A percentile compares a stretch with the other conserved stretches of the same genome.
These are phyloP conservation scores for Pseudococcus longispinus DNA, from an alignment of 2,888 invertebrate species.

Conservation along the genomic window DNA sequence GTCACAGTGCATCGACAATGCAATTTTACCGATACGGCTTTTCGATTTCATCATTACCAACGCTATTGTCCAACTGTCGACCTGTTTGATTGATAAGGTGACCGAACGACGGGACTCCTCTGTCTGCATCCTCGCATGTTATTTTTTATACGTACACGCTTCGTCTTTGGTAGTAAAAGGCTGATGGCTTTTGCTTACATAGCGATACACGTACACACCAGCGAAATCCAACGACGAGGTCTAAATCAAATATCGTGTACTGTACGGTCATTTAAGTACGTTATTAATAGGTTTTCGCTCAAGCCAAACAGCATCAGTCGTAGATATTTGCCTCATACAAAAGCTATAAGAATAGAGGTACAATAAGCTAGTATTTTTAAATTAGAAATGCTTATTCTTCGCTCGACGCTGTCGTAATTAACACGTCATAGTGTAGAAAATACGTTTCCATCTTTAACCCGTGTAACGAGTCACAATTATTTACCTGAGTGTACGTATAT, in stretches of 20 bases:
- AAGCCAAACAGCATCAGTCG: background rate
- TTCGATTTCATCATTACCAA: conserved; percentile 52
- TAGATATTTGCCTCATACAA: background rate
- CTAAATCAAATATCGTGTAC: conserved; percentile 29
- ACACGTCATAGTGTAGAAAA: background rate
- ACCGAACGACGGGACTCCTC: conserved; percentile 11
- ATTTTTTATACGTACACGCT: background rate
- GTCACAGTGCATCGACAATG: conserved; percentile 25
- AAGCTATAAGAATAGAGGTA: background rate
- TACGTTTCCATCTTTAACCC: background rate
- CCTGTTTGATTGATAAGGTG: conserved; percentile 56
- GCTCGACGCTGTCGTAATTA: background rate
- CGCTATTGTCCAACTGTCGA: conserved; percentile 54
- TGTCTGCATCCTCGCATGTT: background rate
- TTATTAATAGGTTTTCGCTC: background rate
- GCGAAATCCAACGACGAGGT: background rate
- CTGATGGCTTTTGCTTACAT: background rate
- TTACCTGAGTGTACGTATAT: background rate
- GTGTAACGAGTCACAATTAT: conserved; percentile 28
- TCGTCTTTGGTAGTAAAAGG: too few relatives aligned
- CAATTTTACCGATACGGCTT: conserved; percentile 51
- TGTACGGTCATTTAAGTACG: conserved; percentile 1
- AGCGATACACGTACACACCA: background rate
- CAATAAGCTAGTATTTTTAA: background rate
- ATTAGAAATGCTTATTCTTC: background rate